A percentile compares a stretch with the other conserved stretches of the same genome.
Evolutionary conservation across 1,140 invertebrate species (phyloP).

Genomic region (Drosophila eugracilis): DNA sequence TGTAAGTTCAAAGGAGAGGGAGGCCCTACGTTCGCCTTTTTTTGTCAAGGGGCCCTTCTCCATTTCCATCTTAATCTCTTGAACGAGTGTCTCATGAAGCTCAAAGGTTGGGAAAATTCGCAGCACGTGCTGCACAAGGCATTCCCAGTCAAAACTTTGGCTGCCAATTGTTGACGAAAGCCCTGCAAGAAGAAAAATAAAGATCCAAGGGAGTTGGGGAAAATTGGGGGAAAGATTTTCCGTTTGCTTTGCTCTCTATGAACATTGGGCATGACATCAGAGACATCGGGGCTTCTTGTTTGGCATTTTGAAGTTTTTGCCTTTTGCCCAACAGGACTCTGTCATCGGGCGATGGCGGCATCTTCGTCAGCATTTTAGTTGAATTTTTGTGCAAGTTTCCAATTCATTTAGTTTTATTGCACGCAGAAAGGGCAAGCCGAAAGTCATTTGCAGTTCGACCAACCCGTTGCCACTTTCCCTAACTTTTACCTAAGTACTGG

Average conservation of each 20-base stretch:
- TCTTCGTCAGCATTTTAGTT: conserved; percentile 59
- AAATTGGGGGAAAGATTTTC: conserved; percentile 23
- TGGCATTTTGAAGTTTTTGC: conserved; percentile 45
- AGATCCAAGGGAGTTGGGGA: not conserved
- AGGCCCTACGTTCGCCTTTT: no score
- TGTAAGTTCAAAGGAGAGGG: not conserved
- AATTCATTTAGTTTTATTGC: conserved; percentile 82
- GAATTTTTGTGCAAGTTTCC: conserved; percentile 76
- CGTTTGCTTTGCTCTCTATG: conserved; percentile 66
- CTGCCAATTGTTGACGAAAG: conserved; percentile 41
- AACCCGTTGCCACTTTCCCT: conserved; percentile 58
- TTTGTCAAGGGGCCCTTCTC: conserved; percentile 11
- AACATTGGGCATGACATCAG: conserved; percentile 68
- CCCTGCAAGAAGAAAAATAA: conserved; percentile 26
- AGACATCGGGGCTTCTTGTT: conserved; percentile 38
- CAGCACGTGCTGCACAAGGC: conserved; percentile 43
- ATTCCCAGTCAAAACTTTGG: conserved; percentile 37
- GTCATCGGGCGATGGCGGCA: conserved; percentile 41
- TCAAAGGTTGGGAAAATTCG: conserved; percentile 25
- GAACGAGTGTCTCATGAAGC: conserved; percentile 28
- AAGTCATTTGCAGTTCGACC: conserved; percentile 78
- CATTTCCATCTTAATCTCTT: conserved; percentile 27
- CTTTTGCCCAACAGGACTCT: conserved; percentile 18
- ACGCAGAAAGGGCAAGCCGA: conserved; percentile 28
- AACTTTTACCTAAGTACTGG: conserved; percentile 26